Conservation (phyloP, 2,888 invertebrate species). For the Cerceris rybyensis region DNA sequence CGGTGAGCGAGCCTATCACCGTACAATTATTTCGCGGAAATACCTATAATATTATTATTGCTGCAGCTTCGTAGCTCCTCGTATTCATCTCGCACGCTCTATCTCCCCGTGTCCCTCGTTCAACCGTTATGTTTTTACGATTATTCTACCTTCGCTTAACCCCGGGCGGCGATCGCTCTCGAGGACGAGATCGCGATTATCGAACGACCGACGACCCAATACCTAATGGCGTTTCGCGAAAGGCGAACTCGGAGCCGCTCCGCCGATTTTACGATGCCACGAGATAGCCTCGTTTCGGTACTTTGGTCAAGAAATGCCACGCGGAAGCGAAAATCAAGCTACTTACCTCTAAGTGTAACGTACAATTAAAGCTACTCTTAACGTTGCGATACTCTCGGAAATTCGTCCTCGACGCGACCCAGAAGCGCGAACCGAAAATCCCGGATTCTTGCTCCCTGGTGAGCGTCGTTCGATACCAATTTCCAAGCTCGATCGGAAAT, state of each 20-base stretch:
- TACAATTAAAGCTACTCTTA: conserved; percentile 39
- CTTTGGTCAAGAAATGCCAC: conserved; percentile 12
- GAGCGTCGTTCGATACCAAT: conserved; percentile 16
- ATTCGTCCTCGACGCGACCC: conserved; percentile 29
- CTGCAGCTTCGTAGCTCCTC: conserved; percentile 81
- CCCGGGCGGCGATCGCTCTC: conserved; percentile 23
- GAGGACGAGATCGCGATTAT: not conserved
- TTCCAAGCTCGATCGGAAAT: conserved; percentile 53
- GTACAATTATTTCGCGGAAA: conserved; percentile 69
- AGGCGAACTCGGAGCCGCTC: conserved; percentile 35
- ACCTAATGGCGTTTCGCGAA: conserved; percentile 55
- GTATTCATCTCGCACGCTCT: conserved; percentile 27
- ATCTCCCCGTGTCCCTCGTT: conserved; percentile 12
- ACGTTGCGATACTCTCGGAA: conserved; percentile 34
- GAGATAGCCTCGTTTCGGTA: conserved; percentile 1
- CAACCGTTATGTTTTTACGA: conserved; percentile 12
- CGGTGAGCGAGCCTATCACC: conserved; percentile 53
- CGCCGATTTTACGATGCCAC: conserved; percentile 5
- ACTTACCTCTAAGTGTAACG: conserved; percentile 16
- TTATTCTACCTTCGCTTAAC: not conserved
- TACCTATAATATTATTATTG: conserved; percentile 81
- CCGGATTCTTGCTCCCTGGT: not conserved
- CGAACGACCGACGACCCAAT: conserved; percentile 32
- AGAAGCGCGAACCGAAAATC: conserved; percentile 27
- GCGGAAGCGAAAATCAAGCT: conserved; percentile 34